Percentiles rank a stretch among this genome's conserved stretches.
Conservation (phyloP, 64 coral and sea anemone genomes). For the Cladopsammia gracilis region DNA sequence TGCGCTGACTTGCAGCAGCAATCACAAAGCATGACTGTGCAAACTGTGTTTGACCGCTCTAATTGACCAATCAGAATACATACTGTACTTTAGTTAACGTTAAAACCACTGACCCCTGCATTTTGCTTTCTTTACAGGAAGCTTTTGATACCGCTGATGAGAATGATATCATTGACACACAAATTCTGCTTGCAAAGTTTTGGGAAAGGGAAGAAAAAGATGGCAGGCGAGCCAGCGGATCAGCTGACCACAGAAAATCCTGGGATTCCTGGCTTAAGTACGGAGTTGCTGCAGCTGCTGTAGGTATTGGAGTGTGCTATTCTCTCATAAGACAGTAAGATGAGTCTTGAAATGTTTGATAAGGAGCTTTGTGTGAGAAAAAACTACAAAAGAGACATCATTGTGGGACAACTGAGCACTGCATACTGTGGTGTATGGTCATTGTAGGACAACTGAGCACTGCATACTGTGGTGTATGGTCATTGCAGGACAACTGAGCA, state of each 20-base stretch:
- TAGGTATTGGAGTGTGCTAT: constrained; percentile 78
- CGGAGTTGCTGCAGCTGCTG: constrained; percentile 86
- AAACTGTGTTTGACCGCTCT: too few species aligned
- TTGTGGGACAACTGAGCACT: not conserved
- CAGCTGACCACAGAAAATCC: constrained; percentile 42
- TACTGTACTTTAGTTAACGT: too few species aligned
- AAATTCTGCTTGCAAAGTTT: constrained; percentile 75
- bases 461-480: not conserved
- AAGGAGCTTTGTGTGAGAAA: not conserved
- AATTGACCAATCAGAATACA: too few species aligned
- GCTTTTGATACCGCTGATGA: constrained; percentile 63
- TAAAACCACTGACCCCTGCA: not conserved
- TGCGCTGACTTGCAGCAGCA: too few species aligned
- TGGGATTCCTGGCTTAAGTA: constrained; percentile 86
- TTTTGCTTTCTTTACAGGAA: constrained; percentile 10
- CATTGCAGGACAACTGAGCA: not conserved
- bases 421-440: not conserved
- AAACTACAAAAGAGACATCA: not conserved
- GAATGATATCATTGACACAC: constrained; percentile 30
- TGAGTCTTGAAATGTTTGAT: not conserved
- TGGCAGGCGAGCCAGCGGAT: constrained; percentile 48
- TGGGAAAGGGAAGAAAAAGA: constrained; percentile 74
- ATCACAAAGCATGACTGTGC: too few species aligned
- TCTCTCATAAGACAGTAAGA: constrained; percentile 78
- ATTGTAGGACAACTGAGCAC: not conserved